These are phyloP conservation scores for Diploscapter pachys DNA, from an alignment of 1,140 invertebrate genomes.

Conservation along the genomic window DNA sequence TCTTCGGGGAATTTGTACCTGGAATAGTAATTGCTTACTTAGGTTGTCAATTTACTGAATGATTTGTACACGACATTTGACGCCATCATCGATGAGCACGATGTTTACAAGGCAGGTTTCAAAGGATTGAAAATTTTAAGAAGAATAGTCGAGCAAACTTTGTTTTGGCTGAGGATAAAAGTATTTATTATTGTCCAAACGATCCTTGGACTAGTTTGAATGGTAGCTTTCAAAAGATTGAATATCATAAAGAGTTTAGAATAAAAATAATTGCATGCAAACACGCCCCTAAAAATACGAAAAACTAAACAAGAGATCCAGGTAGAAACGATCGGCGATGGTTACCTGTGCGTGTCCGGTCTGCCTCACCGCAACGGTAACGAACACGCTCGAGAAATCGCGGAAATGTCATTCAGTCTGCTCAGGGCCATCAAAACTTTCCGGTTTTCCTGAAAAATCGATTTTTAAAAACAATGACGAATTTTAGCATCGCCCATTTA, in stretches of 20 bases:
- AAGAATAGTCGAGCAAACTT: not conserved
- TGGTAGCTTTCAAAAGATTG: not conserved
- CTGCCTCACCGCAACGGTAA: slow-evolving; percentile 65
- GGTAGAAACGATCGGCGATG: slow-evolving; percentile 94
- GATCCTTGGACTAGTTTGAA: not conserved
- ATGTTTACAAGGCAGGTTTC: slow-evolving; percentile 83
- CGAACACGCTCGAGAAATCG: slow-evolving; percentile 65
- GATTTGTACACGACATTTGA: slow-evolving; percentile 93
- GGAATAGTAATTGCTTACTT: slow-evolving; percentile 13
- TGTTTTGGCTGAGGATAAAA: not conserved
- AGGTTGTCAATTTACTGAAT: slow-evolving; percentile 88
- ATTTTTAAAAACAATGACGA: too few species aligned
- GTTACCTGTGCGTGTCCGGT: slow-evolving; percentile 76
- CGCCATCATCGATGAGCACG: slow-evolving; percentile 87
- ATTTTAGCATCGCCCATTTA: slow-evolving; percentile 72
- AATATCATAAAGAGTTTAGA: slow-evolving; percentile 3
- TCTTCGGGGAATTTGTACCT: slow-evolving; percentile 5
- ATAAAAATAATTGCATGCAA: not conserved
- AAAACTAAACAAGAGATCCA: slow-evolving; percentile 55
- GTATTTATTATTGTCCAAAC: not conserved
- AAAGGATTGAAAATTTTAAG: not conserved
- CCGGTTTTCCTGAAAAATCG: not conserved
- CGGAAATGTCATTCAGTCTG: slow-evolving; percentile 37
- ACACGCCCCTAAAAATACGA: not conserved
- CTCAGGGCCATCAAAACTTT: slow-evolving; percentile 63